Percentiles rank a stretch among this genome's conserved stretches.
phyloP scores from a whole-genome alignment of 2,113 vertebrate species.

The Nycticryphes semicollaris region DNA sequence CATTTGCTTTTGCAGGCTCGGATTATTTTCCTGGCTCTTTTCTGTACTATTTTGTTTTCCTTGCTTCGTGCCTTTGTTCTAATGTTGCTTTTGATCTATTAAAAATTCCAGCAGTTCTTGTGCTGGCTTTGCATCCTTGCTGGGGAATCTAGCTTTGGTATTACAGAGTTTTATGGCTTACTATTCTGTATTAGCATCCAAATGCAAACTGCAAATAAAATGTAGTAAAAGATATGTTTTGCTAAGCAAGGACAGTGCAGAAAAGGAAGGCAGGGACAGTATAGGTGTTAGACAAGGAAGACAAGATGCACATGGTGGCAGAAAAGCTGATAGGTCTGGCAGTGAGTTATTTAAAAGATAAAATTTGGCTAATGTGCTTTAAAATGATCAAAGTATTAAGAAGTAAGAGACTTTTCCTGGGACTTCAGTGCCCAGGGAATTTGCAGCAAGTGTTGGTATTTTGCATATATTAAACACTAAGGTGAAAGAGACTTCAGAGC shows the following conservation, averaged over 20 bases:
- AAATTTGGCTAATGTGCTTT: not conserved
- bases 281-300: not conserved
- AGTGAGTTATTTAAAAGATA: not conserved
- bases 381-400: not conserved
- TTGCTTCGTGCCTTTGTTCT: conserved; percentile 4
- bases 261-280: not conserved
- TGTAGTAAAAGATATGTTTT: not conserved
- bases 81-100: conserved; percentile 23
- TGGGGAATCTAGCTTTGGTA: not conserved
- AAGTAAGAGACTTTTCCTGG: not conserved
- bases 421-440: not conserved
- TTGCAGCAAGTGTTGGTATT: not conserved
- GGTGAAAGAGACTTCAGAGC: not conserved
- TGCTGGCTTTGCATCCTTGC: not conserved
- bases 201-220: not conserved
- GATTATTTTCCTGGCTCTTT: conserved; percentile 23
- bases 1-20: conserved; percentile 11
- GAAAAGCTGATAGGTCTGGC: not conserved
- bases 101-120: not conserved
- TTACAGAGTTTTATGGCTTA: not conserved
- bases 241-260: not conserved
- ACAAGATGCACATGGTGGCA: not conserved
- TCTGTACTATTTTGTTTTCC: conserved; percentile 2
- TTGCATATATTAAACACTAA: not conserved
- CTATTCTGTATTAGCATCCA: not conserved